Percentiles rank a stretch among this genome's conserved stretches.
Conservation (phyloP, 1,140 invertebrate genomes). For the Drosophila mayri region DNA sequence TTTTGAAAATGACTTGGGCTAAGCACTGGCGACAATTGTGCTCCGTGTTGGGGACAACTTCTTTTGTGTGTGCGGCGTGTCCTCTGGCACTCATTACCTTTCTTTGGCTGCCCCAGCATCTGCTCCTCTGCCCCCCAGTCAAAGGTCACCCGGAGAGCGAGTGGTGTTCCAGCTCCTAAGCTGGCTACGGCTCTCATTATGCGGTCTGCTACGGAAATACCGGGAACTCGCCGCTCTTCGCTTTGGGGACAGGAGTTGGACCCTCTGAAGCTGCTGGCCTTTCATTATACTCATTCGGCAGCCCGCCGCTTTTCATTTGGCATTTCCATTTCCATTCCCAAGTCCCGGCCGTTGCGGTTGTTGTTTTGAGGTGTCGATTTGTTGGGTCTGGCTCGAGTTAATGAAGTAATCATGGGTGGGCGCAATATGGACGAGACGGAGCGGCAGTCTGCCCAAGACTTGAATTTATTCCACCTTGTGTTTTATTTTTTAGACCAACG, state of each 20-base stretch:
- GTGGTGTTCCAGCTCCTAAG: conserved; percentile 12
- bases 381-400: conserved; percentile 60
- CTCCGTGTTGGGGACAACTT: conserved; percentile 48
- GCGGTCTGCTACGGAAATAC: conserved; percentile 82
- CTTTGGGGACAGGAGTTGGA: conserved; percentile 3
- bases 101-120: conserved; percentile 21
- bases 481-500: conserved; percentile 62
- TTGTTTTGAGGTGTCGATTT: conserved; percentile 77
- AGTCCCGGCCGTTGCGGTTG: conserved; percentile 37
- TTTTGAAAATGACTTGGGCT: conserved; percentile 82
- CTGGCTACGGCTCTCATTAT: conserved; percentile 70
- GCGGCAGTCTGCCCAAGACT: background rate
- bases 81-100: conserved; percentile 82
- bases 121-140: background rate
- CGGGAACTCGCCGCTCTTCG: conserved; percentile 44
- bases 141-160: conserved; percentile 46
- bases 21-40: conserved; percentile 78
- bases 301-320: conserved; percentile 71
- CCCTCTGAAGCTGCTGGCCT: conserved; percentile 41
- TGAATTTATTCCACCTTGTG: conserved; percentile 31
- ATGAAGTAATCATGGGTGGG: conserved; percentile 71
- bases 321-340: conserved; percentile 64
- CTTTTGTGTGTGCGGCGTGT: conserved; percentile 67
- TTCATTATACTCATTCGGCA: conserved; percentile 73
- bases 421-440: background rate